Evolutionary conservation across 2,797 vertebrate species (phyloP).

Genomic region (Otolemur crassicaudatus): DNA sequence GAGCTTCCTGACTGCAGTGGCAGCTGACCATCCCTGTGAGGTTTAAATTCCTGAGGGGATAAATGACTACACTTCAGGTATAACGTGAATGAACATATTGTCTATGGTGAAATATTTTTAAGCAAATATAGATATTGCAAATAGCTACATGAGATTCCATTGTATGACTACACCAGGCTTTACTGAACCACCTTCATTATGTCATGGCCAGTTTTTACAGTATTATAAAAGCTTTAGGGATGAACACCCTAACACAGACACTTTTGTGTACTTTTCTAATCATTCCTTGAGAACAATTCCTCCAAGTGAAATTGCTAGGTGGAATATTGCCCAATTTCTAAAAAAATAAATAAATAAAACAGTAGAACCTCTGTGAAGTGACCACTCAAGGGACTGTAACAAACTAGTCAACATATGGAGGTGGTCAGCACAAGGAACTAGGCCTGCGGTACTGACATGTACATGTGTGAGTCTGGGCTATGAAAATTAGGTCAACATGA

Average conservation of each 20-base stretch:
- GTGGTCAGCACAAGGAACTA: too few relatives aligned
- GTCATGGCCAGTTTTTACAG: background rate
- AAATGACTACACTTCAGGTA: too few relatives aligned
- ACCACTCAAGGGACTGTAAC: too few relatives aligned
- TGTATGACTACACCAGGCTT: background rate
- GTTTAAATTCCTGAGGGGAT: background rate
- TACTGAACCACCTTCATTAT: background rate
- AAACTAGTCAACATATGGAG: too few relatives aligned
- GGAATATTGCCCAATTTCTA: background rate
- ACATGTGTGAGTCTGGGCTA: too few relatives aligned
- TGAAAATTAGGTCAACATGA: too few relatives aligned
- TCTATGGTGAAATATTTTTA: background rate
- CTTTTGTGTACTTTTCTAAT: background rate
- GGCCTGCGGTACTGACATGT: too few relatives aligned
- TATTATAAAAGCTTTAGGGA: background rate
- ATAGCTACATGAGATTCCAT: background rate
- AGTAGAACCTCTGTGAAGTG: too few relatives aligned
- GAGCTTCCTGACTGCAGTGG: background rate
- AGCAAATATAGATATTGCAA: background rate
- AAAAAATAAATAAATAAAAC: background rate
- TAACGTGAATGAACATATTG: background rate
- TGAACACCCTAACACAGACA: background rate
- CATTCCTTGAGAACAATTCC: background rate
- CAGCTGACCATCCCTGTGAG: background rate
- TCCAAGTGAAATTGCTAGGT: background rate